Conservation (phyloP, 2,113 vertebrate genomes). For the Aptenodytes patagonicus region DNA sequence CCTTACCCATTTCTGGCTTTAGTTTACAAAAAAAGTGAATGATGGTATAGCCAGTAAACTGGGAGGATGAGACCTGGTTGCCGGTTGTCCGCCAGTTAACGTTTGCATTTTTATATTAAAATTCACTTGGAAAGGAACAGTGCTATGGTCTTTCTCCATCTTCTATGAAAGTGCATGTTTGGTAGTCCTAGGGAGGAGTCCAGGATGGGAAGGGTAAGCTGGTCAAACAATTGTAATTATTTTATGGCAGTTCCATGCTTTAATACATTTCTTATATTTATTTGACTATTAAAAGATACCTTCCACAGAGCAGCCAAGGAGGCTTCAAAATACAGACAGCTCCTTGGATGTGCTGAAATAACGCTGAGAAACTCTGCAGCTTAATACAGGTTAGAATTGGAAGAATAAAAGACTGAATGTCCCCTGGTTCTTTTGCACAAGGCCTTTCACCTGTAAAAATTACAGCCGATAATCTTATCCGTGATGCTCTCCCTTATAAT, state of each 20-base stretch:
- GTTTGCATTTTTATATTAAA: neutral
- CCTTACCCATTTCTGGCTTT: neutral
- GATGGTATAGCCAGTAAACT: neutral
- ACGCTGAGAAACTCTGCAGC: neutral
- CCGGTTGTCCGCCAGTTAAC: neutral
- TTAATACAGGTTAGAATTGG: neutral
- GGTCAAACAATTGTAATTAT: neutral
- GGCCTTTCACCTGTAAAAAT: neutral
- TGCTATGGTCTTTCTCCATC: neutral
- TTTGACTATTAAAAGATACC: neutral
- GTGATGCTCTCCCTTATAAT: neutral
- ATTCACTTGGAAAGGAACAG: neutral
- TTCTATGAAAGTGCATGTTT: neutral
- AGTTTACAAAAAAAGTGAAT: neutral
- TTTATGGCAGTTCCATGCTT: neutral
- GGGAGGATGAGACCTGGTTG: neutral
- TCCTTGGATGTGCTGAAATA: neutral
- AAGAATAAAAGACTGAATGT: neutral
- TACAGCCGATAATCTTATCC: accelerated
- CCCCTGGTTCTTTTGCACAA: neutral
- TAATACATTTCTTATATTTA: neutral
- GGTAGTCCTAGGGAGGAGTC: neutral
- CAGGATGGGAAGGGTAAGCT: neutral
- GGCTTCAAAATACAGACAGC: neutral
- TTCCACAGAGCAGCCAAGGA: neutral